phyloP scores from a whole-genome alignment of 2,113 vertebrate genomes.

The Ranitomeya imitator region DNA sequence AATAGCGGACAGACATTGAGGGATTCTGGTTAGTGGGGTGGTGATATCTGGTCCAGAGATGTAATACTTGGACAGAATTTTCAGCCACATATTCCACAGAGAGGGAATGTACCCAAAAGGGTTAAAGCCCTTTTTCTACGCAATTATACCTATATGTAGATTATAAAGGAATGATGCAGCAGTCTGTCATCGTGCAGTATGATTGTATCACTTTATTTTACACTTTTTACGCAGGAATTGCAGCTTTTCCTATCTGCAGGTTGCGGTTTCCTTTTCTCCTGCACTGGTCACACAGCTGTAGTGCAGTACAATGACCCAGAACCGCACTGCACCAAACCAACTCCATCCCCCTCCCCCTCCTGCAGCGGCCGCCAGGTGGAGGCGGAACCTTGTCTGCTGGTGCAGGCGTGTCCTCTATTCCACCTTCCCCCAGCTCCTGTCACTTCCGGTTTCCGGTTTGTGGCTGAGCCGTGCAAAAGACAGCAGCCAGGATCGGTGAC shows the following conservation, averaged over 20 bases:
- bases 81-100: too few species aligned
- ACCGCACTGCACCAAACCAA: neutral
- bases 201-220: too few species aligned
- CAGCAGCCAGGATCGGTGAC: too few species aligned
- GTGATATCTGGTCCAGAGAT: too few species aligned
- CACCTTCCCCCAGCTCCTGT: conserved; percentile 25
- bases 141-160: too few species aligned
- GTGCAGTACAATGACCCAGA: neutral
- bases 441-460: conserved; percentile 46
- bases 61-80: too few species aligned
- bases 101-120: too few species aligned
- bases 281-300: neutral
- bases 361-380: neutral
- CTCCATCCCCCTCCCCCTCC: neutral
- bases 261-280: neutral
- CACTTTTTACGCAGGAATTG: neutral
- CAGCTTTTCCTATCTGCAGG: neutral
- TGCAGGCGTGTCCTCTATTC: conserved; percentile 1
- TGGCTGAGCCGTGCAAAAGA: neutral
- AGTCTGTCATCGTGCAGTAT: too few species aligned
- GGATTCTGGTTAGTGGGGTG: too few species aligned
- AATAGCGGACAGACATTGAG: too few species aligned
- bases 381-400: conserved; percentile 1
- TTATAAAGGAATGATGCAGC: too few species aligned
- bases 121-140: too few species aligned